phyloP scores from a whole-genome alignment of 1,140 invertebrate genomes.

The Rhyacophila brunnea region DNA sequence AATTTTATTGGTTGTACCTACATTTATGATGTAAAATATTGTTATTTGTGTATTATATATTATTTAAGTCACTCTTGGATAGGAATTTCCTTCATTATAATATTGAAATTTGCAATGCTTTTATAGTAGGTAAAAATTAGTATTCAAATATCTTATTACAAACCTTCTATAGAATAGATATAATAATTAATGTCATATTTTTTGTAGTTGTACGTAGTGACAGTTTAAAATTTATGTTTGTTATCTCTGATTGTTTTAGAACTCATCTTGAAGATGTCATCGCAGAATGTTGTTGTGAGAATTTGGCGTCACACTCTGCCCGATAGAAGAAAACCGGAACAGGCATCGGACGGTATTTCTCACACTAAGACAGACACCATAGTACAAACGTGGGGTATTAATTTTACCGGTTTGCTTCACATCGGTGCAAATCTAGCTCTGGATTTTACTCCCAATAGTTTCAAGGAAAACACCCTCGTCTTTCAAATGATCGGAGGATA shows the following conservation, averaged over 20 bases:
- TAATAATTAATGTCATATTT: too few species aligned
- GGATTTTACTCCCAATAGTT: constrained; percentile 67
- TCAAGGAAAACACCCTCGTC: constrained; percentile 77
- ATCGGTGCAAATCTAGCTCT: constrained; percentile 71
- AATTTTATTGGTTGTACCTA: too few species aligned
- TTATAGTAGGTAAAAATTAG: too few species aligned
- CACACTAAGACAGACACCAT: constrained; percentile 47
- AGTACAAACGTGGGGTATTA: constrained; percentile 80
- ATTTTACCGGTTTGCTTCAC: constrained; percentile 77
- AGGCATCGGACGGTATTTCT: neutral
- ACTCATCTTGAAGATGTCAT: constrained; percentile 43
- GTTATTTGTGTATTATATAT: constrained; percentile 1
- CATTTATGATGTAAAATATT: too few species aligned
- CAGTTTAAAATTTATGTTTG: too few species aligned
- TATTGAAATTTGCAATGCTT: too few species aligned
- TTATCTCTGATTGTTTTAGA: constrained; percentile 30
- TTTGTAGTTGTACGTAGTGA: too few species aligned
- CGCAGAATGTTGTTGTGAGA: constrained; percentile 56
- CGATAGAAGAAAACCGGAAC: neutral
- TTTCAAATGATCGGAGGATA: constrained; percentile 86
- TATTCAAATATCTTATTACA: too few species aligned
- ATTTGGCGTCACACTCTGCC: constrained; percentile 55
- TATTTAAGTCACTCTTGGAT: too few species aligned
- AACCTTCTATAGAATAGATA: too few species aligned
- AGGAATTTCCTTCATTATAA: too few species aligned